A percentile compares a stretch with the other conserved stretches of the same genome.
Conservation (phyloP, 1,140 invertebrate genomes). For the Saccostrea cuccullata region DNA sequence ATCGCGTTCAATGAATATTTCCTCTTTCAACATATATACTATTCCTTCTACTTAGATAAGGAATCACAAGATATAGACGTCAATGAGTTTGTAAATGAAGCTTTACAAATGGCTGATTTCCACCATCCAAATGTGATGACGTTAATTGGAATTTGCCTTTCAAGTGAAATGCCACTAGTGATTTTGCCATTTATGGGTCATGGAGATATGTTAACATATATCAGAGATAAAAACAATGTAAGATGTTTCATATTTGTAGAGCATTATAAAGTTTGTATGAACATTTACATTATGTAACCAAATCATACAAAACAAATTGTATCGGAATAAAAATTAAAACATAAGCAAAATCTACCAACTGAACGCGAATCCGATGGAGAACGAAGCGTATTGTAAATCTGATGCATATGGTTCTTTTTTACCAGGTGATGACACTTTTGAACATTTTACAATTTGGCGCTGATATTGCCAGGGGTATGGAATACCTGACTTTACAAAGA, state of each 20-base stretch:
- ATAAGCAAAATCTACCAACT: too few relatives aligned
- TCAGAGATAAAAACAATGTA: constrained; percentile 78
- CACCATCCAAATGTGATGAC: constrained; percentile 79
- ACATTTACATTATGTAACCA: too few relatives aligned
- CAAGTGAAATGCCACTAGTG: constrained; percentile 78
- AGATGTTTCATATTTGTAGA: constrained; percentile 4
- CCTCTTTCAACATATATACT: background rate
- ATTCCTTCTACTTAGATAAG: constrained; percentile 61
- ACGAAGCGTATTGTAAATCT: too few relatives aligned
- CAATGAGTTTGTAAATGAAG: constrained; percentile 79
- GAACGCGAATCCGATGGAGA: too few relatives aligned
- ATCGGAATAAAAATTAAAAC: too few relatives aligned
- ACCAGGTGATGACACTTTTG: constrained; percentile 78
- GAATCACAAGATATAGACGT: constrained; percentile 74
- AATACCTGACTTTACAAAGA: constrained; percentile 88
- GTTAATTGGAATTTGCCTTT: constrained; percentile 79
- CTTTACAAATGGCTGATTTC: constrained; percentile 81
- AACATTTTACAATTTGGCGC: constrained; percentile 80
- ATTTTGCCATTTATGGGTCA: constrained; percentile 80
- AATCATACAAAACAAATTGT: too few relatives aligned
- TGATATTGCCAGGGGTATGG: constrained; percentile 91
- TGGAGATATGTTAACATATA: constrained; percentile 79
- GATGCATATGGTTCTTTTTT: background rate
- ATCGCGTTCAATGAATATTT: too few relatives aligned
- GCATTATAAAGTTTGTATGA: too few relatives aligned